A percentile compares a stretch with the other conserved stretches of the same genome.
These are phyloP conservation scores for Lymantria dispar DNA, from an alignment of 2,888 invertebrate genomes.

Conservation along the genomic window DNA sequence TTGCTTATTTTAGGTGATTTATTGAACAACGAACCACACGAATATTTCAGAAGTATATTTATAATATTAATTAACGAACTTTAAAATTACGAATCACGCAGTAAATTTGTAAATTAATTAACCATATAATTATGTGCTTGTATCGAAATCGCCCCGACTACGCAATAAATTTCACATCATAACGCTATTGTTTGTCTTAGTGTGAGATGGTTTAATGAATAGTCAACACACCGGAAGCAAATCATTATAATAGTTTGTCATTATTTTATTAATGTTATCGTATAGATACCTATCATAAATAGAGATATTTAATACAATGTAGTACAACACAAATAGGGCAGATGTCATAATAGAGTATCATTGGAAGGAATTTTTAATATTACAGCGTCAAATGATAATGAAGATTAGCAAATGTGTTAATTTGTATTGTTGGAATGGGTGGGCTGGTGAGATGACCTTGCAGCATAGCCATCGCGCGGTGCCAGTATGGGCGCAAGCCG, in stretches of 20 bases:
- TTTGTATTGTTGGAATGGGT: slow-evolving; percentile 28
- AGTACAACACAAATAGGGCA: background rate
- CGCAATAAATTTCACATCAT: slow-evolving; percentile 69
- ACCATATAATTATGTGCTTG: slow-evolving; percentile 46
- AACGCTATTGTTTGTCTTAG: slow-evolving; percentile 68
- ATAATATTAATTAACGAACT: slow-evolving; percentile 41
- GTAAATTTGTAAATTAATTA: slow-evolving; percentile 47
- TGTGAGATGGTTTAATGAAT: slow-evolving; percentile 75
- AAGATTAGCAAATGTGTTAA: slow-evolving; percentile 43
- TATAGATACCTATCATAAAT: slow-evolving; percentile 17
- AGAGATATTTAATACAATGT: background rate
- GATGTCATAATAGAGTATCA: background rate
- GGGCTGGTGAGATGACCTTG: slow-evolving; percentile 8
- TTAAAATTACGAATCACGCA: slow-evolving; percentile 30
- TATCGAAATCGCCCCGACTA: slow-evolving; percentile 52
- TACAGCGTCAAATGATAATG: slow-evolving; percentile 49
- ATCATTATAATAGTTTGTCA: slow-evolving; percentile 52
- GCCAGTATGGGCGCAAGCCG: slow-evolving; percentile 43
- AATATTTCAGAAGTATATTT: slow-evolving; percentile 37
- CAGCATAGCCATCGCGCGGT: slow-evolving; percentile 15
- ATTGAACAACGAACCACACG: slow-evolving; percentile 35
- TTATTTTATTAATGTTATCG: slow-evolving; percentile 51
- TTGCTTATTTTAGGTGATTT: slow-evolving; percentile 49
- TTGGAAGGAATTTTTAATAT: slow-evolving; percentile 25
- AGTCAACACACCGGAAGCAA: slow-evolving; percentile 65